Conservation (phyloP, 2,797 vertebrate genomes). For the Sebastes oblongus region DNA sequence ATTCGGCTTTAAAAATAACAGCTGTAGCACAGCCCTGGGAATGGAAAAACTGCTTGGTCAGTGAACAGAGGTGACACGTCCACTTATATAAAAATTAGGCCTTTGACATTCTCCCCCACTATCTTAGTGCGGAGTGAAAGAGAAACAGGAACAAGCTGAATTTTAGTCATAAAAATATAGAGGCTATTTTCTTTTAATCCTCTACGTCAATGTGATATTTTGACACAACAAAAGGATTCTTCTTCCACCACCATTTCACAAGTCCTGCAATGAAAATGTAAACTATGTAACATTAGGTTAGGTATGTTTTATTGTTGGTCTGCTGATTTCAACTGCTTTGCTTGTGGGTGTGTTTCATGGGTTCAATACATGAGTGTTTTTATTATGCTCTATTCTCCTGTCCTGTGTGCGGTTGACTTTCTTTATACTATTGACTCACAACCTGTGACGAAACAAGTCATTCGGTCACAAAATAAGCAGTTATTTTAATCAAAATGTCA, state of each 20-base stretch:
- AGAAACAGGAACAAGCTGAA: not conserved
- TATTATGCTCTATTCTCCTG: too few relatives aligned
- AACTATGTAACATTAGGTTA: not conserved
- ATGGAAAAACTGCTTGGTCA: slow-evolving; percentile 51
- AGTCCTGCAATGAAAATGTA: not conserved
- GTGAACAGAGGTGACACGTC: slow-evolving; percentile 39
- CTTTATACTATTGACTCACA: too few relatives aligned
- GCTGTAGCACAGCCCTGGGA: slow-evolving; percentile 24
- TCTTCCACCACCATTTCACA: too few relatives aligned
- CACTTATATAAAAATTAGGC: slow-evolving; percentile 16
- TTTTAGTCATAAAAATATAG: not conserved
- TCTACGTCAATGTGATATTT: not conserved
- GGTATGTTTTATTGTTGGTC: too few relatives aligned
- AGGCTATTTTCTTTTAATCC: not conserved
- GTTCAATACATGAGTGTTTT: too few relatives aligned
- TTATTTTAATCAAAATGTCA: not conserved
- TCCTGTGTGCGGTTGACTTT: too few relatives aligned
- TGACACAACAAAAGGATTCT: too few relatives aligned
- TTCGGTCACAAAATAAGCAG: too few relatives aligned
- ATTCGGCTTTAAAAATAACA: slow-evolving; percentile 57
- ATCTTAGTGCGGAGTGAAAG: not conserved
- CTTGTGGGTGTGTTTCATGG: too few relatives aligned
- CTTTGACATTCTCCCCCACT: slow-evolving; percentile 1
- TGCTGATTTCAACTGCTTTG: too few relatives aligned
- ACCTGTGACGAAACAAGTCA: too few relatives aligned